phyloP scores from a whole-genome alignment of 2,888 invertebrate genomes.

The Papilio elwesi region DNA sequence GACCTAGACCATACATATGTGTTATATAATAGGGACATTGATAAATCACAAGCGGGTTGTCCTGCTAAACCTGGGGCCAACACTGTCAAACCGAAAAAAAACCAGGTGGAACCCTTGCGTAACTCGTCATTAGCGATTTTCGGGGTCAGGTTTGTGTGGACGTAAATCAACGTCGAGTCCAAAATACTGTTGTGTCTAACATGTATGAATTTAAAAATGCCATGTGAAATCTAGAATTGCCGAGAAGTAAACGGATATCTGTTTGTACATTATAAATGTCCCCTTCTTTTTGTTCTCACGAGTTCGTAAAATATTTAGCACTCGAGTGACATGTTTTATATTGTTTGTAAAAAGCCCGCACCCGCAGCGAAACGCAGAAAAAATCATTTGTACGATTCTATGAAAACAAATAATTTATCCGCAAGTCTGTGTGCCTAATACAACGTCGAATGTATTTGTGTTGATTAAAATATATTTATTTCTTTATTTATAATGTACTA shows the following conservation, averaged over 20 bases:
- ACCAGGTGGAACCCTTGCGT: too few species aligned
- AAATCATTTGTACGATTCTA: constrained; percentile 30
- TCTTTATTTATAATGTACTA: not conserved
- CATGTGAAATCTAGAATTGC: constrained; percentile 17
- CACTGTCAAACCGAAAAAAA: too few species aligned
- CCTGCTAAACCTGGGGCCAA: too few species aligned
- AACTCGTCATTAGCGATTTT: too few species aligned
- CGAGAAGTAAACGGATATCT: constrained; percentile 7
- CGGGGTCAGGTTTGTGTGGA: too few species aligned
- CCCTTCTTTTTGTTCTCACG: constrained; percentile 24
- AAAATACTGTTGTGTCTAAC: too few species aligned
- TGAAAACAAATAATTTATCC: constrained; percentile 33
- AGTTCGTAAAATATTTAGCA: constrained; percentile 31
- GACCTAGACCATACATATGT: too few species aligned
- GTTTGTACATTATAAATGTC: constrained; percentile 25
- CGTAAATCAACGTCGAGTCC: too few species aligned
- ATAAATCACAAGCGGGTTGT: too few species aligned
- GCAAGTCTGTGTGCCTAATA: constrained; percentile 6
- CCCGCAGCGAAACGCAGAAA: constrained; percentile 19
- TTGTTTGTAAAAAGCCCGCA: constrained; percentile 32
- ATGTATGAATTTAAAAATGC: constrained; percentile 15
- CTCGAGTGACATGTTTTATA: constrained; percentile 32
- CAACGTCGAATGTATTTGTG: not conserved
- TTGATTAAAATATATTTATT: constrained; percentile 7
- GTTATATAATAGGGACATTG: too few species aligned